Conservation (phyloP, 1,140 invertebrate genomes). For the Doryteuthis pealeii region DNA sequence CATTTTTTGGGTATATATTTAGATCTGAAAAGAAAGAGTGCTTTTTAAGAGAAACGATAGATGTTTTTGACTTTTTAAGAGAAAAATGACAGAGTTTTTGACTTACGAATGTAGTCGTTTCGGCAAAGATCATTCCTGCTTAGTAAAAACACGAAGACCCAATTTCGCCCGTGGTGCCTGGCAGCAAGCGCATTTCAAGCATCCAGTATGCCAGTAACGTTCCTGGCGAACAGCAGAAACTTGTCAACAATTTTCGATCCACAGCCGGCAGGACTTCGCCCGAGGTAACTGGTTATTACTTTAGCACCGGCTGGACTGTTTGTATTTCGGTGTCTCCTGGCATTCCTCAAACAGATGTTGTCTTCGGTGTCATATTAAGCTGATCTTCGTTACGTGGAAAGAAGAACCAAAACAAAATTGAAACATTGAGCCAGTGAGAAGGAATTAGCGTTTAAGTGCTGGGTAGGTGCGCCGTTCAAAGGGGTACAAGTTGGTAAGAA, state of each 20-base stretch:
- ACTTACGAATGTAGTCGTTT: slow-evolving; percentile 86
- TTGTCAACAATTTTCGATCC: slow-evolving; percentile 82
- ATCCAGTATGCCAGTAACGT: slow-evolving; percentile 88
- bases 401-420: not conserved
- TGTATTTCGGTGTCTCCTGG: not conserved
- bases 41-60: slow-evolving; percentile 14
- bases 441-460: too few relatives aligned
- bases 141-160: slow-evolving; percentile 87
- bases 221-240: slow-evolving; percentile 83
- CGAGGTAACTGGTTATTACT: not conserved
- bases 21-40: not conserved
- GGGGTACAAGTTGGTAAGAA: too few relatives aligned
- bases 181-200: slow-evolving; percentile 89
- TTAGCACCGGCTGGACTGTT: not conserved
- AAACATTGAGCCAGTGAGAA: too few relatives aligned
- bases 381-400: slow-evolving; percentile 6
- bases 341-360: not conserved
- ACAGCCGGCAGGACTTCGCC: slow-evolving; percentile 60
- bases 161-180: slow-evolving; percentile 79
- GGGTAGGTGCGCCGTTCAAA: too few relatives aligned
- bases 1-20: too few relatives aligned
- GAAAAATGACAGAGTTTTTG: too few relatives aligned
- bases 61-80: not conserved
- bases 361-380: not conserved
- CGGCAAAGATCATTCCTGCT: slow-evolving; percentile 90